Evolutionary conservation across 1,140 invertebrate species (phyloP).

Genomic region (Heliconius eleuchia): DNA sequence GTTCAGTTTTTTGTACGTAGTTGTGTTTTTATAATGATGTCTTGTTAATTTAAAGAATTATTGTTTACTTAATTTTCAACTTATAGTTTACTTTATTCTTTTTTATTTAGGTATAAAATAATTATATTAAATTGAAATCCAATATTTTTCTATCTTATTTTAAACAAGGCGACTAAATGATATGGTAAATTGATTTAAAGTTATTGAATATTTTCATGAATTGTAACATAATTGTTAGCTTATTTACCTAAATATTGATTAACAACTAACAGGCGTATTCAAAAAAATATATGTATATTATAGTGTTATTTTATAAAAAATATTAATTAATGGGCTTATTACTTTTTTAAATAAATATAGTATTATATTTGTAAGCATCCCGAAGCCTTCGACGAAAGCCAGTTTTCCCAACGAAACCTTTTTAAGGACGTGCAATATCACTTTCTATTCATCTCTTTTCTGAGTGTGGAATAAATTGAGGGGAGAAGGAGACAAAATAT

Average conservation of each 20-base stretch:
- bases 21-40: background rate
- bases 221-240: background rate
- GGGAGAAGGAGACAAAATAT: slow-evolving; percentile 50
- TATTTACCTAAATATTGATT: background rate
- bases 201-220: background rate
- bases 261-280: background rate
- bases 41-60: slow-evolving; percentile 1
- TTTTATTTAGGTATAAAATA: no score
- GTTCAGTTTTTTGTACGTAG: background rate
- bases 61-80: background rate
- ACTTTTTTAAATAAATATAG: no score
- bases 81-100: background rate
- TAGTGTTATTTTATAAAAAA: no score
- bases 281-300: background rate
- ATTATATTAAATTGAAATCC: no score
- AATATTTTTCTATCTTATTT: no score
- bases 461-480: slow-evolving; percentile 31
- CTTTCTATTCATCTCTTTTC: slow-evolving; percentile 63
- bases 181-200: background rate
- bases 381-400: slow-evolving; percentile 70
- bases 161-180: background rate
- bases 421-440: slow-evolving; percentile 60
- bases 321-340: no score
- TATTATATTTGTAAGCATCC: slow-evolving; percentile 40
- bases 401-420: slow-evolving; percentile 70